phyloP scores from a whole-genome alignment of 1,140 invertebrate genomes.

The Schlechtendalia chinensis region DNA sequence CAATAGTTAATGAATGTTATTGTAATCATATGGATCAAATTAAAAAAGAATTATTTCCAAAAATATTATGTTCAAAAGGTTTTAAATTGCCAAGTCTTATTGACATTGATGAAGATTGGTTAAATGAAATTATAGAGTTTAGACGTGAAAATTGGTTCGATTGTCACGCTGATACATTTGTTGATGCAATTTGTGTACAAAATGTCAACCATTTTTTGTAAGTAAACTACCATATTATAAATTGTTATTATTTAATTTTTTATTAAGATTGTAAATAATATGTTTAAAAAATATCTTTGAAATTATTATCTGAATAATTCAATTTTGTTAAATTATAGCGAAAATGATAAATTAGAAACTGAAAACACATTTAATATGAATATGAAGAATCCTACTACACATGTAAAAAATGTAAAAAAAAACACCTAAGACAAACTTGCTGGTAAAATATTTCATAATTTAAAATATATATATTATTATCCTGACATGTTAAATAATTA shows the following conservation, averaged over 20 bases:
- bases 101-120: slow-evolving; percentile 1
- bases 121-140: slow-evolving; percentile 10
- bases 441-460: neutral
- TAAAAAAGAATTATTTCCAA: neutral
- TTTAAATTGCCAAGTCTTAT: neutral
- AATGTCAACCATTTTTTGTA: neutral
- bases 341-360: neutral
- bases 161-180: slow-evolving; percentile 11
- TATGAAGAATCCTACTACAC: neutral
- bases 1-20: slow-evolving; percentile 24
- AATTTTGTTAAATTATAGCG: neutral
- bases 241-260: neutral
- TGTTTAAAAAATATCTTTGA: neutral
- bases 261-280: slow-evolving; percentile 5
- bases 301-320: neutral
- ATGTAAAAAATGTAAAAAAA: neutral
- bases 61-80: slow-evolving; percentile 31
- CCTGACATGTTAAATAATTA: too few species aligned
- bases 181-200: neutral
- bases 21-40: slow-evolving; percentile 34
- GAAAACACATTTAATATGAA: neutral
- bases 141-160: slow-evolving; percentile 40
- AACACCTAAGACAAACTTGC: neutral
- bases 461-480: too few species aligned
- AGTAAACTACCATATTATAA: slow-evolving; percentile 14